Evolutionary conservation across 2,888 invertebrate species (phyloP).

Genomic region (Xestobium rufovillosum): DNA sequence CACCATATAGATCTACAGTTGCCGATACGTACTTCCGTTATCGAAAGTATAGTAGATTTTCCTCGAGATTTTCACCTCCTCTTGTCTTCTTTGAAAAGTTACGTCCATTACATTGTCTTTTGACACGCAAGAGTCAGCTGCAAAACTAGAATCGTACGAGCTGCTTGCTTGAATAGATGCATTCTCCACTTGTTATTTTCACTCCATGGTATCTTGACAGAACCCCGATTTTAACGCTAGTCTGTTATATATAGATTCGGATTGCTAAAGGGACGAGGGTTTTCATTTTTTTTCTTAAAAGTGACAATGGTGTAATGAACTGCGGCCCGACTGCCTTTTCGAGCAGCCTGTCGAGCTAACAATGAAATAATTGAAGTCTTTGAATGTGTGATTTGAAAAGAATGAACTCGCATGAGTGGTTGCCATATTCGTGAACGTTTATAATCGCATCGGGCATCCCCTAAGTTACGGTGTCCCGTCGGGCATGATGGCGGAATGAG

Average conservation of each 20-base stretch:
- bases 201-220: slow-evolving; percentile 21
- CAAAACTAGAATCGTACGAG: slow-evolving; percentile 14
- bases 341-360: slow-evolving; percentile 30
- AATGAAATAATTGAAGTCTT: slow-evolving; percentile 34
- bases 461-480: slow-evolving; percentile 4
- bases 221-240: too few species aligned
- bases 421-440: slow-evolving; percentile 27
- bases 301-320: slow-evolving; percentile 32
- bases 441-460: slow-evolving; percentile 28
- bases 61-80: too few species aligned
- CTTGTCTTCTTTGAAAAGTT: too few species aligned
- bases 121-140: slow-evolving; percentile 19
- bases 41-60: too few species aligned
- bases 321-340: slow-evolving; percentile 30
- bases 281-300: slow-evolving; percentile 22
- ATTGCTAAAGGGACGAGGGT: slow-evolving; percentile 21
- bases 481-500: background rate
- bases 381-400: slow-evolving; percentile 32
- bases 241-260: too few species aligned
- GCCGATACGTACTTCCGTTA: too few species aligned
- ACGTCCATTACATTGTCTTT: too few species aligned
- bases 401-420: slow-evolving; percentile 34
- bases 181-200: slow-evolving; percentile 20
- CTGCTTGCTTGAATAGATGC: slow-evolving; percentile 11
- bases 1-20: too few species aligned